Base-by-base conservation (phyloP, 2,797 vertebrate species). In the Manis pentadactyla region DNA sequence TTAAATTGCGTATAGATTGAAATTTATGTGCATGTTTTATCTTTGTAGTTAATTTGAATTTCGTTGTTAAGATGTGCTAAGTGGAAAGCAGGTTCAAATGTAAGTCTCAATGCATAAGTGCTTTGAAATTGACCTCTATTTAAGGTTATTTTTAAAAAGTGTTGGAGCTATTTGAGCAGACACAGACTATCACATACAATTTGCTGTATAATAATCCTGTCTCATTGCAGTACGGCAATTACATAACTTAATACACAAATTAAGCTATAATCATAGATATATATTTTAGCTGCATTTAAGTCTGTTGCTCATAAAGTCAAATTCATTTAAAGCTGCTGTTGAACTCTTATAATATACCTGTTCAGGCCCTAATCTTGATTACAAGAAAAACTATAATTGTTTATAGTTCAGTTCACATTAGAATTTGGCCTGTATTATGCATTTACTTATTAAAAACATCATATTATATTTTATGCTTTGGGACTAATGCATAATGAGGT, bases 171-270 rank as follows among this genome's bases (percentile, higher is more conserved):
- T 79, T 93, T 93, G n/a, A 90, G 29, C 31, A 90, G 21, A 68
- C n/a, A 90, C 71, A 88, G 94, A 89, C 83, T 89, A 93, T 86
- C 42, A 93, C 82, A 87, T 53, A 64, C 69, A 95, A 91, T 37
- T 85, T 94, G 37, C 51, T 94, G 46, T 79, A 86, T 91, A 95
- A 93, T 97, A 93, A 79, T 27, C 46, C 46, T 64, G 11, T 34
- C 69, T 94, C 78, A 77, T 9, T 74, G 66, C 89, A 92, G 64
- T 93, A 55, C 4, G 78, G 21, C 29, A 95, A 55, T 95, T 97
- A 87, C 0, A 85, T 87, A 93, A 89, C 27, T 89, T 93, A 83
- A 87, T 55, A 94, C 86, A 83, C 81, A 96, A 97, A 68, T 96
- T 81, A 82, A 93, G 37, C 71, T 74, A 68, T 94, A 87, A 87